Percentiles rank a stretch among this genome's conserved stretches.
These are phyloP conservation scores for Caenorhabditis doughertyi DNA, from an alignment of 2,888 invertebrate genomes.

Conservation along the genomic window DNA sequence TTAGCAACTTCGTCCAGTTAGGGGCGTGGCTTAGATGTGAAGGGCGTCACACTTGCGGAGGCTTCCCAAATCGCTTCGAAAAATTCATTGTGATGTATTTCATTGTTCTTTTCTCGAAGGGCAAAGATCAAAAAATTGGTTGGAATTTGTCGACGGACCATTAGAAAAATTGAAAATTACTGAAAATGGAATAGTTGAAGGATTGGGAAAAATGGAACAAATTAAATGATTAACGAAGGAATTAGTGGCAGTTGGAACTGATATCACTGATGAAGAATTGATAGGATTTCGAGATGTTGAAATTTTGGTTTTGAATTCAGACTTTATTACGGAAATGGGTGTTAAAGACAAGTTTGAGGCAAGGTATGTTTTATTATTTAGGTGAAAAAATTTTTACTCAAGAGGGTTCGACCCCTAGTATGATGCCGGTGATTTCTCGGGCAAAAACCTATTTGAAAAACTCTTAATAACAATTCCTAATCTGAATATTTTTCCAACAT, in stretches of 20 bases:
- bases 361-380: neutral
- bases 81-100: neutral
- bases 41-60: no score
- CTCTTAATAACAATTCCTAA: no score
- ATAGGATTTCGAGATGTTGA: neutral
- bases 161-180: neutral
- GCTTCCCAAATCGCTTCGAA: neutral
- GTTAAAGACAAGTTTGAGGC: neutral
- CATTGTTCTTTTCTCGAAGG: neutral
- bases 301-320: neutral
- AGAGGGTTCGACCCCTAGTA: no score
- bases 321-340: neutral
- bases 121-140: neutral
- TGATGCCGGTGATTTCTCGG: no score
- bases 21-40: no score
- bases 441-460: no score
- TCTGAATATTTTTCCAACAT: no score
- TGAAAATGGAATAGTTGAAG: neutral
- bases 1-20: no score
- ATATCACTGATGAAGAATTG: neutral
- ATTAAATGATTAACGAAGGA: neutral
- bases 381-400: no score
- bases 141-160: neutral
- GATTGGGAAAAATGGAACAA: neutral
- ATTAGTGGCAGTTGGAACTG: neutral